Base-by-base conservation (phyloP, 1,140 invertebrate species). In the Trachymyrmex cornetzi region DNA sequence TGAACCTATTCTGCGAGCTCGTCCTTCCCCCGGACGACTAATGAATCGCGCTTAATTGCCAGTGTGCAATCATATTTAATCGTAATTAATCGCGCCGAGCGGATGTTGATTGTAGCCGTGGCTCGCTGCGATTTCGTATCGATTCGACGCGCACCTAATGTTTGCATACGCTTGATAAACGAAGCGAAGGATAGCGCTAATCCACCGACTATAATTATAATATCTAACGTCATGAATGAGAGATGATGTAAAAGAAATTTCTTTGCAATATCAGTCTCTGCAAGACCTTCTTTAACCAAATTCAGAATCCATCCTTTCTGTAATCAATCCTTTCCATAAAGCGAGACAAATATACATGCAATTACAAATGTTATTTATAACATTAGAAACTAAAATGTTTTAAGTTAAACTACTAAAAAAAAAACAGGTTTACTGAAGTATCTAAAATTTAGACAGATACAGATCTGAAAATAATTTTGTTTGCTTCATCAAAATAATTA, bases 31-130 rank as follows among this genome's bases (percentile, higher is more conserved):
- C 80, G 24, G 4, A 66, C 77, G 64, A 57, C 71, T 82, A 82
- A 82, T 82, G 53, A 82, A 82, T 82, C 79, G 53, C 50, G 53
- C 27, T 82, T 74, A 74, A 82, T 74, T 82, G 80, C 80, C 80
- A 44, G 55, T 55, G 38, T 55, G 80, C 80, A 82, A 82, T 74
- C 80, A 74, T 82, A 74, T 82, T 82, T 82, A 82, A 74, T 82
- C 80, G 67, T 82, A 82, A 82, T 82, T 82, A 82, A 82, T 82
- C 53, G 80, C 7, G 55, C 38, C 67, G 38, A 55, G 50, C 50
- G 79, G 57, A 63, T 63, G 80, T 61, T 61, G 80, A 82, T 82
- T 84, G 67, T 72, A 74, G 80, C 53, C 67, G 27, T 44, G 44
- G 38, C 69, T 84, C 57, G 57, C 80, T 75, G 69, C 34, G 69